Evolutionary conservation across 2,888 invertebrate species (phyloP), one percentile per base, ranked within the genome.

Genomic region (Campopleginae sp.): DNA sequence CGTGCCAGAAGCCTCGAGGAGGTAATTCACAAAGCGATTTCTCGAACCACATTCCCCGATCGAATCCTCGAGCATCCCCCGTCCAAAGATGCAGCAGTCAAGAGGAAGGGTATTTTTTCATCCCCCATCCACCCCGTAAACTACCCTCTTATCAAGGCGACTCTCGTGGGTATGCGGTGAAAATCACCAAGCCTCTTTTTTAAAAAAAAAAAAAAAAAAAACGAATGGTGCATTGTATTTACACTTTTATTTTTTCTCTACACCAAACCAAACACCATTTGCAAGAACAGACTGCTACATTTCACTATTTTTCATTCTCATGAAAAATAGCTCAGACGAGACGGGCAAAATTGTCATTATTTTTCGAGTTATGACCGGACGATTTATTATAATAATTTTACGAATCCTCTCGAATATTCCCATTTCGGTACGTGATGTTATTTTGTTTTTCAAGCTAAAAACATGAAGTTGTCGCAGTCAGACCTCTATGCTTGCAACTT

Each of bases 21-120:
- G 90, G 92, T 90, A 90, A 91, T 91, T 91, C 90, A 84, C 87
- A 80, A 86, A 86, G 87, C 88, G 87, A 90, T 90, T 91, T 89
- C 42, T 19, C 89, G 72, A 78, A 70, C 75, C 66, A 77, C 80
- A 84, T 80, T 80, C 58, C 84, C 77, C 65, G 84, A 76, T 74
- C 80, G 68, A 81, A 84, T 84, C 44, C 72, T 51, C 42, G 54
- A 72, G 38, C 33, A 76, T 23, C 76, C 48, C 17, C 38, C 10
- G n/a, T 23, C 23, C 19, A 61, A 81, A 77, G 77, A 38, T 66
- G 58, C 51, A 31, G 46, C 33, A 10, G 17, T 44, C 38, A 31
- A 65, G 48, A 48, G 46, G 44, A 17, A 8, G 4, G 48, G 42
- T 48, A 23, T 51, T 68, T 68, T 84, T 77, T 72, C 63, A 77